Percentiles rank a stretch among this genome's conserved stretches.
These are phyloP conservation scores for Calypte anna DNA, from an alignment of 2,113 vertebrate species.

Conservation along the genomic window DNA sequence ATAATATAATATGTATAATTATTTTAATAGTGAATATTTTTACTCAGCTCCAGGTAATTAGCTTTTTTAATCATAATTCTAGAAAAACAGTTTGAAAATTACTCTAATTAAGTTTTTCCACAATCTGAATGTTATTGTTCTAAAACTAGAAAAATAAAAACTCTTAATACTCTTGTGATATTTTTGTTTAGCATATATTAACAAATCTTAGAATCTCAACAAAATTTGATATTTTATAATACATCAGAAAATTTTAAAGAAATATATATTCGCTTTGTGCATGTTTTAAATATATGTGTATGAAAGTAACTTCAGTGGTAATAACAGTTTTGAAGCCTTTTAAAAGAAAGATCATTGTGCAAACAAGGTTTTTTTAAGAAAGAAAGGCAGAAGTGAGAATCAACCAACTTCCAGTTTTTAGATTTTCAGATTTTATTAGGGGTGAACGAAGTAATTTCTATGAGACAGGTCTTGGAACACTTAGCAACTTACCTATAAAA, in stretches of 20 bases:
- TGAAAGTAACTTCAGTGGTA: background rate
- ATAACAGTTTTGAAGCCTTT: background rate
- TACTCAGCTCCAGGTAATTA: background rate
- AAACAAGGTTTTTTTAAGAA: background rate
- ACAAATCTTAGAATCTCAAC: background rate
- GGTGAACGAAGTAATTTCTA: background rate
- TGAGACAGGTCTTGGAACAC: background rate
- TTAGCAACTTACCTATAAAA: background rate
- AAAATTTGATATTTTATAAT: background rate
- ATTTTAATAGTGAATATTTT: background rate
- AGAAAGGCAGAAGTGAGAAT: background rate
- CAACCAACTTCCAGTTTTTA: background rate
- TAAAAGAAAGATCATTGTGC: background rate
- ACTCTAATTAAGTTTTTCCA: background rate
- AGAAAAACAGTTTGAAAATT: background rate
- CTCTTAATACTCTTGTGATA: background rate
- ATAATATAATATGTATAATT: background rate
- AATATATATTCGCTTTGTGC: background rate
- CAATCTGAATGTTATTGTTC: background rate
- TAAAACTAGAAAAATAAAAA: background rate
- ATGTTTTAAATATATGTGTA: background rate
- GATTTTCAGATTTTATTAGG: background rate
- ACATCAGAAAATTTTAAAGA: background rate
- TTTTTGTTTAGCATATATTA: background rate
- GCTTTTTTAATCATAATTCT: background rate